A percentile compares a stretch with the other conserved stretches of the same genome.
Evolutionary conservation across 2,888 invertebrate species (phyloP).

Genomic region (Noctua janthe): DNA sequence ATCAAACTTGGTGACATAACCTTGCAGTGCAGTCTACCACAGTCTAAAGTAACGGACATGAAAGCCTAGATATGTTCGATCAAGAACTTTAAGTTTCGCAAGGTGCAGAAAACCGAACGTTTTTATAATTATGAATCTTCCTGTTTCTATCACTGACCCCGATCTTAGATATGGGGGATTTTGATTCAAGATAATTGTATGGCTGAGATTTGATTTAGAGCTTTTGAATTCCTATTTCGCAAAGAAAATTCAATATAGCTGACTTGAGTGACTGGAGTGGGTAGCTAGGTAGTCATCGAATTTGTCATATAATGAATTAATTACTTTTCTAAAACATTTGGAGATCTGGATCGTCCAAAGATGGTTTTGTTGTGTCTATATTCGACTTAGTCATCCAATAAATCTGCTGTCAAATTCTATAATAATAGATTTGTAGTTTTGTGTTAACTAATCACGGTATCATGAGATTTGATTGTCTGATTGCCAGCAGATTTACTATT

Average conservation of each 20-base stretch:
- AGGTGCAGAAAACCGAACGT: conserved; percentile 25
- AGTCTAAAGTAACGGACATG: conserved; percentile 56
- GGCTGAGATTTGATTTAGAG: neutral
- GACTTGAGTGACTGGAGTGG: neutral
- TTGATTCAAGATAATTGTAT: conserved; percentile 8
- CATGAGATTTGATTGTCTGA: neutral
- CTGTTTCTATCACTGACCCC: conserved; percentile 32
- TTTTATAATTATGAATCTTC: conserved; percentile 46
- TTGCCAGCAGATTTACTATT: neutral
- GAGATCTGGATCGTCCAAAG: neutral
- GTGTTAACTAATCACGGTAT: neutral
- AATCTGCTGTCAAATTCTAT: neutral
- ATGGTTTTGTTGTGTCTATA: neutral
- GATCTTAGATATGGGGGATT: conserved; percentile 28
- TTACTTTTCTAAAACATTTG: neutral
- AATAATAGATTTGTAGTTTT: too few species aligned
- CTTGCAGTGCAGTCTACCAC: conserved; percentile 30
- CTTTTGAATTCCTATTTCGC: neutral
- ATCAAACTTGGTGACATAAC: conserved; percentile 48
- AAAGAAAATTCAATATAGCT: neutral
- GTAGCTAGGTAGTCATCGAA: neutral
- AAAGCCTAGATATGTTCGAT: conserved; percentile 50
- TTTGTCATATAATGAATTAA: neutral
- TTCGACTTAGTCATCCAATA: neutral
- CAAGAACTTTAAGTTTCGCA: conserved; percentile 39